Evolutionary conservation across 2,113 vertebrate species (phyloP).

Genomic region (Prinia subflava): DNA sequence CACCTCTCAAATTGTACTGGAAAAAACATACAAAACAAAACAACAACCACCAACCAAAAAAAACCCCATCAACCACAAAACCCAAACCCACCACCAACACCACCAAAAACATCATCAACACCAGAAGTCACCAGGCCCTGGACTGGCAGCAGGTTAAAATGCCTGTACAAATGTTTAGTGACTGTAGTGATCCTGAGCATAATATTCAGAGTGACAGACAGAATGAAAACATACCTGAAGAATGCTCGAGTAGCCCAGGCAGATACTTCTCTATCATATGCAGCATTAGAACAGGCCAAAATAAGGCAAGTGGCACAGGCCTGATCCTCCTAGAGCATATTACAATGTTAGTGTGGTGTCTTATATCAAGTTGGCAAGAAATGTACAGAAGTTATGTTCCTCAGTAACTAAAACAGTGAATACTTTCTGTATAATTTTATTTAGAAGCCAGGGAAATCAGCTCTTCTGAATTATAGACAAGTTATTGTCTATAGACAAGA

Average conservation of each 20-base stretch:
- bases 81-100: background rate
- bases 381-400: background rate
- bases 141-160: background rate
- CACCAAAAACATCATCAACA: background rate
- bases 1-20: background rate
- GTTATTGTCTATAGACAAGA: too few relatives aligned
- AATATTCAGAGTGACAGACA: background rate
- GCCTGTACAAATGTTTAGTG: background rate
- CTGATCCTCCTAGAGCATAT: constrained; percentile 84
- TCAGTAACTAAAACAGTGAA: background rate
- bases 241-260: constrained; percentile 93
- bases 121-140: background rate
- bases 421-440: background rate
- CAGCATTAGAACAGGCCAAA: constrained; percentile 88
- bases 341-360: background rate
- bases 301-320: constrained; percentile 93
- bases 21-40: background rate
- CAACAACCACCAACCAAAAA: background rate
- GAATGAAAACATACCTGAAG: constrained; percentile 81
- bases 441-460: background rate
- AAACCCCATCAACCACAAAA: background rate
- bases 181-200: background rate
- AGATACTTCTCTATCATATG: constrained; percentile 88
- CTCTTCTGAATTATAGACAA: background rate
- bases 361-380: background rate